phyloP scores from a whole-genome alignment of 2,888 invertebrate species.

The Drymonia ruficornis region DNA sequence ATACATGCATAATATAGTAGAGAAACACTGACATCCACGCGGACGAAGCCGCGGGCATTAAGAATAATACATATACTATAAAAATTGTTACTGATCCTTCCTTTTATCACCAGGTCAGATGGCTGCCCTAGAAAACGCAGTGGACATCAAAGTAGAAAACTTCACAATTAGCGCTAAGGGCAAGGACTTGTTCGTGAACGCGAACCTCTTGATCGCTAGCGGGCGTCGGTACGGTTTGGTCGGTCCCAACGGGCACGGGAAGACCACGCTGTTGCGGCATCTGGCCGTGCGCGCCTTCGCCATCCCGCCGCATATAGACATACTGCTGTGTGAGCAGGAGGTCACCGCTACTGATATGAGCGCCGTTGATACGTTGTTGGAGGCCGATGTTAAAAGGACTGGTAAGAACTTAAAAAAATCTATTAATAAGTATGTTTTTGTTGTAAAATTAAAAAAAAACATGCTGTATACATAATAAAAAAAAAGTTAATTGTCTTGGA shows the following conservation, averaged over 20 bases:
- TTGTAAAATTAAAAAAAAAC: too few species aligned
- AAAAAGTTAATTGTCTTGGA: too few species aligned
- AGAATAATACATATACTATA: too few species aligned
- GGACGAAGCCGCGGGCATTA: too few species aligned
- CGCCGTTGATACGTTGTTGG: constrained; percentile 96
- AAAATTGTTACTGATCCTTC: neutral
- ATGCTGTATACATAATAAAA: too few species aligned
- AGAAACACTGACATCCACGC: too few species aligned
- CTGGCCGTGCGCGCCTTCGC: constrained; percentile 95
- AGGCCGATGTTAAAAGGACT: constrained; percentile 95
- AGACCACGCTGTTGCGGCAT: constrained; percentile 98
- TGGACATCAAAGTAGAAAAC: constrained; percentile 99
- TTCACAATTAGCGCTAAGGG: constrained; percentile 99
- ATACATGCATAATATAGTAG: too few species aligned
- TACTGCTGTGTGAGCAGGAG: constrained; percentile 99
- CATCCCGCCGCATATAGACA: constrained; percentile 97
- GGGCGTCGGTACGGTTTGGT: constrained; percentile 98
- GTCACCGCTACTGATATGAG: constrained; percentile 97
- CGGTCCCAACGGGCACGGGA: constrained; percentile 99
- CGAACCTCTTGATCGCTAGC: constrained; percentile 95
- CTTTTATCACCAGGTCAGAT: constrained; percentile 82
- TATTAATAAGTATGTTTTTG: neutral
- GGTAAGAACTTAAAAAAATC: constrained; percentile 56
- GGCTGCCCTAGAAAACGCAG: constrained; percentile 94
- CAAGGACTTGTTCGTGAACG: constrained; percentile 98